Evolutionary conservation across 2,113 vertebrate genomes (phyloP).

Genomic region (Crotalus tigris): DNA sequence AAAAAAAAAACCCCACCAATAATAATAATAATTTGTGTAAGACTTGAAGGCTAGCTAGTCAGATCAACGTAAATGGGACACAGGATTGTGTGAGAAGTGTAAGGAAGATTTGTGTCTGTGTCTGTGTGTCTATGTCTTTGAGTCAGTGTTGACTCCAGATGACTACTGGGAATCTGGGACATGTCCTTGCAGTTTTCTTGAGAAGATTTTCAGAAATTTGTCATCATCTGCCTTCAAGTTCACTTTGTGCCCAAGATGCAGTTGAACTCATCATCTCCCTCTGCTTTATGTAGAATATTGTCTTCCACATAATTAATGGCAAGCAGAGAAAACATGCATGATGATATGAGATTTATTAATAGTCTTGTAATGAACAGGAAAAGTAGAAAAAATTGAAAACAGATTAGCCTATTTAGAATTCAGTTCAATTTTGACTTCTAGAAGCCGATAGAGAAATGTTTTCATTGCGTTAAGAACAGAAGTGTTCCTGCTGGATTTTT

Average conservation of each 20-base stretch:
- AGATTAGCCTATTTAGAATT: background rate
- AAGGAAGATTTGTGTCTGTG: background rate
- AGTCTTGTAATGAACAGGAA: background rate
- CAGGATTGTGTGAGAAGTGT: background rate
- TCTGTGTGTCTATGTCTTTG: background rate
- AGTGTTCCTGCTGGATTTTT: background rate
- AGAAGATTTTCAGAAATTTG: background rate
- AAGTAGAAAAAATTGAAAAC: background rate
- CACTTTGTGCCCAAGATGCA: background rate
- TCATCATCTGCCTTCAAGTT: background rate
- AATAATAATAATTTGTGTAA: background rate
- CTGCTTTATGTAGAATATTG: background rate
- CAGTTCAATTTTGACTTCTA: background rate
- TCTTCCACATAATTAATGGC: background rate
- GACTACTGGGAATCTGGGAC: background rate
- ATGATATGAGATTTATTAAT: background rate
- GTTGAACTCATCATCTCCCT: background rate
- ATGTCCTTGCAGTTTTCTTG: background rate
- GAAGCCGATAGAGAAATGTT: background rate
- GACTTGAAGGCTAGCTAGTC: too few relatives aligned
- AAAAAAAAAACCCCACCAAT: background rate
- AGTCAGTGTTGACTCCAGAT: background rate
- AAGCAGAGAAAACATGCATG: background rate
- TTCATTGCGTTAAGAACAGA: background rate
- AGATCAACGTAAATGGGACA: background rate